Evolutionary conservation across 1,140 invertebrate species (phyloP).

Genomic region (Globodera ellingtonae): DNA sequence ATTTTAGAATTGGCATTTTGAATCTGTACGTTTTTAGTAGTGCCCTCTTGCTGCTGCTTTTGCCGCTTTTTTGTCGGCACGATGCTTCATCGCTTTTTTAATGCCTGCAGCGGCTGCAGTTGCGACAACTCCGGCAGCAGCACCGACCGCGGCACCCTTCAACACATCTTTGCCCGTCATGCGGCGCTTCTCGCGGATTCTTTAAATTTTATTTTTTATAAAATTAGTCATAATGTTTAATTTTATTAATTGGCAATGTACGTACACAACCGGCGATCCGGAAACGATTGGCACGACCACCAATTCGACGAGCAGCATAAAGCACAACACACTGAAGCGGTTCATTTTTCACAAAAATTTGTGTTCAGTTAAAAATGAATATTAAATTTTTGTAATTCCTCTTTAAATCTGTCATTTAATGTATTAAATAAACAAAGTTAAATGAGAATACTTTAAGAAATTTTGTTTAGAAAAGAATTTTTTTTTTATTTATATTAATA

Average conservation of each 20-base stretch:
- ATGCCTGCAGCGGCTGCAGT: not conserved
- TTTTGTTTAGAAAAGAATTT: too few relatives aligned
- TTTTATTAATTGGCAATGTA: not conserved
- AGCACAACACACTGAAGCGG: not conserved
- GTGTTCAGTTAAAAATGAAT: too few relatives aligned
- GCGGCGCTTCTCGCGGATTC: not conserved
- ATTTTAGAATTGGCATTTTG: not conserved
- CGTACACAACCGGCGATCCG: not conserved
- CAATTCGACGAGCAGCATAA: not conserved
- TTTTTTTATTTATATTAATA: too few relatives aligned
- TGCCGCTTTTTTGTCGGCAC: not conserved
- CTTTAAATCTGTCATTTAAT: too few relatives aligned
- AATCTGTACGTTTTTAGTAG: not conserved
- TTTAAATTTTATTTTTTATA: not conserved
- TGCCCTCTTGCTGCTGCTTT: not conserved
- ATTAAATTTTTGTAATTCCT: too few relatives aligned
- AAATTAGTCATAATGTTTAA: too few relatives aligned
- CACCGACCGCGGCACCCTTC: not conserved
- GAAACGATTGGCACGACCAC: not conserved
- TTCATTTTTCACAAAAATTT: not conserved
- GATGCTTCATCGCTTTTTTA: constrained; percentile 1
- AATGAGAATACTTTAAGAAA: too few relatives aligned
- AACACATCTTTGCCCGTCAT: not conserved
- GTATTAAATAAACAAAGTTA: too few relatives aligned
- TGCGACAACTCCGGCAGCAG: not conserved